Evolutionary conservation across 1,140 invertebrate species (phyloP), one percentile per base, ranked within the genome.

Genomic region (Mercenaria mercenaria): DNA sequence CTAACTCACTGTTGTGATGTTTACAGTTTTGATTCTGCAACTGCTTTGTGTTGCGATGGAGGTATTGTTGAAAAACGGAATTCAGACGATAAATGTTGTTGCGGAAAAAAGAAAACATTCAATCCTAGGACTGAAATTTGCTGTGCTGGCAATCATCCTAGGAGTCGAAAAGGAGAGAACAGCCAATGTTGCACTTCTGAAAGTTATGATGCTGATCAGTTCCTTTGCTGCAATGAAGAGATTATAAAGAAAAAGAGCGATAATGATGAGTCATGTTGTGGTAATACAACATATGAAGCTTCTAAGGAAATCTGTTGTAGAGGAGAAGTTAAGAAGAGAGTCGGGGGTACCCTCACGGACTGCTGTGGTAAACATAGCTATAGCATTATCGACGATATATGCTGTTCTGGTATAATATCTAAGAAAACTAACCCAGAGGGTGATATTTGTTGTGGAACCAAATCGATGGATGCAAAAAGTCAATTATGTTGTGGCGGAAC

Each of bases 281-380:
- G 81, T n/a, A 69, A 83, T 29, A n/a, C 23, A 23, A 83, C 81
- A 15, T 64, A 26, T n/a, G 81, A 83, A 26, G 61, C 20, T 20
- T n/a, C 8, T 23, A 67, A 29, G 6, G 81, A 83, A 83, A 83
- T 83, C 4, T 83, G 81, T 41, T 83, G 81, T 29, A 39, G 67
- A 26, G 59, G 59, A n/a, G 56, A 52, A 2, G 59, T 37, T n/a
- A 52, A 83, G 26, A 64, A 64, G 34, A 64, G 41, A 69, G 79
- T 18, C 15, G 59, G 37, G 18, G 81, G 81, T 26, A 26, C 20
- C 23, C 26, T 67, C 37, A 67, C 81, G 23, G 61, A 64, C 56
- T 83, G 81, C 37, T 83, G 81, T 59, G 81, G 81, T 43, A 34
- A 0, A n/a, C 41, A 76, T 37, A 74, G 67, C 26, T 86, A 76